Conservation (phyloP, 2,113 vertebrate species). For the Eolophus roseicapilla region DNA sequence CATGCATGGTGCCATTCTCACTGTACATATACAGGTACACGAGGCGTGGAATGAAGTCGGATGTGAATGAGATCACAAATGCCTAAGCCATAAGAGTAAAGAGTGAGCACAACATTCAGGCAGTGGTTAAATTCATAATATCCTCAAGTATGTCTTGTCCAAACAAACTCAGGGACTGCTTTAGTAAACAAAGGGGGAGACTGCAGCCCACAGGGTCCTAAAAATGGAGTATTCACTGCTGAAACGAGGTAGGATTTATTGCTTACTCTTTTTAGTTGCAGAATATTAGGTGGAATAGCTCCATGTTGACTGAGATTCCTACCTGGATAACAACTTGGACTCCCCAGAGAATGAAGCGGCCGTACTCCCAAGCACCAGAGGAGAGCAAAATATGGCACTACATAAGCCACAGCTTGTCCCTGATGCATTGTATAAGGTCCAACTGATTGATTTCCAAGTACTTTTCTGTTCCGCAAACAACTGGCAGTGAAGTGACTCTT, state of each 20-base stretch:
- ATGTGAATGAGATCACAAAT: conserved; percentile 98
- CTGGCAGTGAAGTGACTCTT: background rate
- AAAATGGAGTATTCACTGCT: background rate
- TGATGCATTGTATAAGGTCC: background rate
- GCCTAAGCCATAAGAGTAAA: conserved; percentile 78
- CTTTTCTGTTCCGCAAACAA: background rate
- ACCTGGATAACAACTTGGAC: background rate
- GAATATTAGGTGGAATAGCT: background rate
- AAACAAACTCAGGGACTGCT: background rate
- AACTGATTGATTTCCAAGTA: background rate
- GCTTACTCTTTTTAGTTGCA: background rate
- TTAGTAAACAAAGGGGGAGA: background rate
- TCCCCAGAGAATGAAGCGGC: background rate
- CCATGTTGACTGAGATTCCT: background rate
- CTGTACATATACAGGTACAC: conserved; percentile 97
- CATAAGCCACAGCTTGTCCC: background rate
- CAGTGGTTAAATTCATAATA: background rate
- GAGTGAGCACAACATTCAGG: conserved; percentile 19
- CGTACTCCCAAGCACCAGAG: background rate
- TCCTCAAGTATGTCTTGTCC: background rate
- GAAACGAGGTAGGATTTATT: background rate
- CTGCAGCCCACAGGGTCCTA: background rate
- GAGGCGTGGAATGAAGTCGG: conserved; percentile 97
- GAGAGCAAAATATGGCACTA: background rate
- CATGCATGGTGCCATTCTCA: conserved; percentile 89